phyloP scores from a whole-genome alignment of 2,888 invertebrate genomes.

The Didymodactylos carnosus region DNA sequence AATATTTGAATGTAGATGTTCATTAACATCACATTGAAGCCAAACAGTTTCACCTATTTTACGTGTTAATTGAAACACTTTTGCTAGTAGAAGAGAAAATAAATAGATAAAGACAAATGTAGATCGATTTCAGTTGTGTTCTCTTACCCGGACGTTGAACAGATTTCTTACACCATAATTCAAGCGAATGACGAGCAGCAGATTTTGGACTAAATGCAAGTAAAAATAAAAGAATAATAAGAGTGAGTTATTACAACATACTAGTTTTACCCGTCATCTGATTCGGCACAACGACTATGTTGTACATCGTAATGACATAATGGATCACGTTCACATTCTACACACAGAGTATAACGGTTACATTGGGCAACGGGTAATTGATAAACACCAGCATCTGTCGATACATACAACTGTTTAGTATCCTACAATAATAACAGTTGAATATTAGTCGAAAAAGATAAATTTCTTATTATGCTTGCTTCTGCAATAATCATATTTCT shows the following conservation, averaged over 20 bases:
- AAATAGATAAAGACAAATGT: neutral
- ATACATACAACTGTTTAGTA: neutral
- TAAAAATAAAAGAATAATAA: too few species aligned
- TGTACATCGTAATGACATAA: conserved; percentile 10
- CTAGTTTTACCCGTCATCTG: neutral
- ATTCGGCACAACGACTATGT: conserved; percentile 1
- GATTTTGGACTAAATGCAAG: too few species aligned
- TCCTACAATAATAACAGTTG: neutral
- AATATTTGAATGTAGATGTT: neutral
- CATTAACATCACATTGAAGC: neutral
- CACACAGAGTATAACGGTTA: conserved; percentile 1
- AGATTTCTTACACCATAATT: neutral
- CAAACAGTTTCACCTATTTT: neutral
- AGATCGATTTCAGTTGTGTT: too few species aligned
- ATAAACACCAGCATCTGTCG: neutral
- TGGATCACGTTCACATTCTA: conserved; percentile 7
- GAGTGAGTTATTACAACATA: too few species aligned
- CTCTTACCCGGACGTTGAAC: neutral
- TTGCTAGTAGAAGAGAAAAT: neutral
- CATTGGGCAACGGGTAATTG: conserved; percentile 3
- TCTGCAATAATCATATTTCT: neutral
- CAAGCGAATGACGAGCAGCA: neutral
- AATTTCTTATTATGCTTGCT: neutral
- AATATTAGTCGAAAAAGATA: neutral
- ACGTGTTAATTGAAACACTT: neutral